phyloP scores from a whole-genome alignment of 2,113 vertebrate species.

The Phocoena phocoena region DNA sequence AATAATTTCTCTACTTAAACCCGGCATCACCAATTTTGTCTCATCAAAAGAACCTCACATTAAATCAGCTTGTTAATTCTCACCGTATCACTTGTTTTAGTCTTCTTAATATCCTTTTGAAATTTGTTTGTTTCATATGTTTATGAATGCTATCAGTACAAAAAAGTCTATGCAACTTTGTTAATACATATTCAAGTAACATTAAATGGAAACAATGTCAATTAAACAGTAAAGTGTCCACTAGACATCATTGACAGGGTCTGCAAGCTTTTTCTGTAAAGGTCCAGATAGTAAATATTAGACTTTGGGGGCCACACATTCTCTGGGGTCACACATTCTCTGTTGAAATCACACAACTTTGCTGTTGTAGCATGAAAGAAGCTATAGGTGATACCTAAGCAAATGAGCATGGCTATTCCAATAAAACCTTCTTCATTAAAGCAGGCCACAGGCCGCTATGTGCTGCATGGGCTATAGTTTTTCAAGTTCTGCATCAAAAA shows the following conservation, averaged over 20 bases:
- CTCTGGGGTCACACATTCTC: accelerated
- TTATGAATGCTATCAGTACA: not conserved
- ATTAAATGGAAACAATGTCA: not conserved
- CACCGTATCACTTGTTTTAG: not conserved
- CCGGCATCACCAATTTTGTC: not conserved
- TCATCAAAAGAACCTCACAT: conserved; percentile 20
- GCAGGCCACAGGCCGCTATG: not conserved
- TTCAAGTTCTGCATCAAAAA: not conserved
- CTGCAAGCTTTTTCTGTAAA: not conserved
- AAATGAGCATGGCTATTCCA: not conserved
- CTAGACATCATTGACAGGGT: not conserved
- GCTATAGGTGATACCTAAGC: not conserved
- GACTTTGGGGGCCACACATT: not conserved
- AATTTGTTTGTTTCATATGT: not conserved
- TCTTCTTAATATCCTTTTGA: not conserved
- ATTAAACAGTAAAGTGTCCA: not conserved
- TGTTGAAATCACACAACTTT: not conserved
- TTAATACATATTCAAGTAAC: not conserved
- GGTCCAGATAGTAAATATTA: not conserved
- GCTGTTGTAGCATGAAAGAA: not conserved
- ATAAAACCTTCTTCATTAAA: not conserved
- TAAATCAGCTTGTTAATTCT: conserved; percentile 46
- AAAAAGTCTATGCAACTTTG: not conserved
- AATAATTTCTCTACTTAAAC: conserved; percentile 8
- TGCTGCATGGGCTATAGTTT: not conserved